Conservation (phyloP, 2,113 vertebrate species). For the Anarrhichthys ocellatus region DNA sequence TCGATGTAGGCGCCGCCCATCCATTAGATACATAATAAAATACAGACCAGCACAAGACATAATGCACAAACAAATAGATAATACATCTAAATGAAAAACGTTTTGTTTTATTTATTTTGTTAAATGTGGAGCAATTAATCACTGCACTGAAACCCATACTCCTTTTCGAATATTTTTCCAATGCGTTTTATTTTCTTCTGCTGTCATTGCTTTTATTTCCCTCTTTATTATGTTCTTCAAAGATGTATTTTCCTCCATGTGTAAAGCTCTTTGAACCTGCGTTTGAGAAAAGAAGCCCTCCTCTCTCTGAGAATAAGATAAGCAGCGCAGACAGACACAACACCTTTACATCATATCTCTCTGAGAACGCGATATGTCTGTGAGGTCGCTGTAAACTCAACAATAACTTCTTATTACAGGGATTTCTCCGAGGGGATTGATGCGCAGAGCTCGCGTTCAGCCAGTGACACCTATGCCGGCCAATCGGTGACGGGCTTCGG, state of each 20-base stretch:
- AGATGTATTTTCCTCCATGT: too few relatives aligned
- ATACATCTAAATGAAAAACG: not conserved
- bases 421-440: conserved; percentile 1
- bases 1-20: not conserved
- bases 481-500: conserved; percentile 68
- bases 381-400: conserved; percentile 26
- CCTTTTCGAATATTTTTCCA: not conserved
- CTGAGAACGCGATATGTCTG: not conserved
- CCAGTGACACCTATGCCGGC: conserved; percentile 77
- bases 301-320: not conserved
- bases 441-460: conserved; percentile 20
- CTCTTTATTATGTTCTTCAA: not conserved
- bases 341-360: not conserved
- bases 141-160: not conserved
- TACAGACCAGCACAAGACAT: not conserved
- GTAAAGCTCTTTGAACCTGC: not conserved
- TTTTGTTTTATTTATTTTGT: not conserved
- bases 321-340: not conserved
- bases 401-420: conserved; percentile 31
- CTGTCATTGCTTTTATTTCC: not conserved
- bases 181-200: not conserved
- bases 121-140: not conserved
- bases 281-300: not conserved
- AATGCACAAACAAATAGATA: not conserved
- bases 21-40: not conserved